These are phyloP conservation scores for Vombatus ursinus DNA, from an alignment of 2,113 vertebrate genomes.

Conservation along the genomic window DNA sequence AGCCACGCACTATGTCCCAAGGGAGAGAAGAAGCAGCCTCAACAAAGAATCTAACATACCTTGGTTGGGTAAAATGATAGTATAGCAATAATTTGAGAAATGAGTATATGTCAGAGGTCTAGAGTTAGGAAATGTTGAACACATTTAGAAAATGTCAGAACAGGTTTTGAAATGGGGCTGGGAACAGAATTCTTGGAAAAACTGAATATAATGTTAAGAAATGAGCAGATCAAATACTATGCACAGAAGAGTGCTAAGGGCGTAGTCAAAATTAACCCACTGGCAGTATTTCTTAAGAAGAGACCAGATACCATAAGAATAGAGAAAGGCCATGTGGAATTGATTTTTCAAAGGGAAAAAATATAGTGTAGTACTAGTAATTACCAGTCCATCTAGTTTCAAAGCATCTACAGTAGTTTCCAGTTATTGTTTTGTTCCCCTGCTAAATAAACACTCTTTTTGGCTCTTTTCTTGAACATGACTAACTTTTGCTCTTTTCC, in stretches of 20 bases:
- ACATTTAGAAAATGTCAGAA: conserved; percentile 4
- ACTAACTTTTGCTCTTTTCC: conserved; percentile 42
- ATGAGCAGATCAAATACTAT: not conserved
- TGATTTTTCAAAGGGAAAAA: conserved; percentile 29
- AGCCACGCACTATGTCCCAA: conserved; percentile 8
- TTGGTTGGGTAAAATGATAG: not conserved
- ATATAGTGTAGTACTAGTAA: conserved; percentile 18
- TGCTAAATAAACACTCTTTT: not conserved
- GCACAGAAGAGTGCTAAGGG: not conserved
- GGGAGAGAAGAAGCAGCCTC: not conserved
- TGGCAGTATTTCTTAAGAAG: not conserved
- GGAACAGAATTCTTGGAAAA: conserved; percentile 57
- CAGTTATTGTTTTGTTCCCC: not conserved
- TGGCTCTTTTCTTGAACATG: conserved; percentile 12
- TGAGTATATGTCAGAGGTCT: not conserved
- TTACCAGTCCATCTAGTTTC: conserved; percentile 13
- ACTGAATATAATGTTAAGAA: conserved; percentile 5
- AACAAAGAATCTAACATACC: conserved; percentile 11
- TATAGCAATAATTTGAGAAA: conserved; percentile 1
- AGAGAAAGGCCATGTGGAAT: conserved; percentile 30
- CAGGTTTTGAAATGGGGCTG: conserved; percentile 28
- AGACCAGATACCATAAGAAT: conserved; percentile 3
- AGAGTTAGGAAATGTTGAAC: conserved; percentile 46
- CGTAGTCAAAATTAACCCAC: not conserved
- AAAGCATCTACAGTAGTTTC: not conserved